Evolutionary conservation across 2,888 invertebrate genomes (phyloP).

Genomic region (Sussaba pulchella): DNA sequence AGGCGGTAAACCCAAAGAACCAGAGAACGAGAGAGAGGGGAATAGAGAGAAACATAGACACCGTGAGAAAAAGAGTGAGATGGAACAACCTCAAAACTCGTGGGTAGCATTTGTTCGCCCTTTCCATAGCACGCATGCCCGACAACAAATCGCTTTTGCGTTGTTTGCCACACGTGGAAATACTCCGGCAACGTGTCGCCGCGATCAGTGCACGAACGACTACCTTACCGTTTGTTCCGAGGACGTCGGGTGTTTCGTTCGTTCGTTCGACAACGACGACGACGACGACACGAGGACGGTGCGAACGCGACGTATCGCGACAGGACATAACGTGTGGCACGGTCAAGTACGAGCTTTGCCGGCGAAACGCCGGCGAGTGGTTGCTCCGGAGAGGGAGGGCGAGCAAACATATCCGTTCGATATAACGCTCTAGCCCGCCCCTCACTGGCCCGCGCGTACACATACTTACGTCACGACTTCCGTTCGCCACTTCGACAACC

Average conservation of each 20-base stretch:
- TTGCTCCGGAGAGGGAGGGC: neutral
- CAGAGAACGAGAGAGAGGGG: slow-evolving; percentile 8
- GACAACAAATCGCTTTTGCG: slow-evolving; percentile 69
- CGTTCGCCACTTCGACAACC: slow-evolving; percentile 24
- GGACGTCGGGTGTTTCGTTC: slow-evolving; percentile 51
- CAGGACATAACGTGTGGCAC: slow-evolving; percentile 13
- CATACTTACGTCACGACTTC: slow-evolving; percentile 33
- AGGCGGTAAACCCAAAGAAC: slow-evolving; percentile 64
- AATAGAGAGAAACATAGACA: slow-evolving; percentile 8
- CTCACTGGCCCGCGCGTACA: slow-evolving; percentile 3
- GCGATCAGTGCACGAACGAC: slow-evolving; percentile 62
- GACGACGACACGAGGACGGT: slow-evolving; percentile 30
- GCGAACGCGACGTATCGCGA: slow-evolving; percentile 30
- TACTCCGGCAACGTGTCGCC: slow-evolving; percentile 73
- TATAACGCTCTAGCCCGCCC: neutral
- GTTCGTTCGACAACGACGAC: too few species aligned
- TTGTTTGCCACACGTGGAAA: slow-evolving; percentile 68
- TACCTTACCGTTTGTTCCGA: slow-evolving; percentile 52
- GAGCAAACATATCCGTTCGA: slow-evolving; percentile 7
- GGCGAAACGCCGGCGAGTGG: slow-evolving; percentile 10
- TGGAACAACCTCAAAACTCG: slow-evolving; percentile 64
- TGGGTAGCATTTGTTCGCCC: slow-evolving; percentile 76
- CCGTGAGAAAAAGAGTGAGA: slow-evolving; percentile 31
- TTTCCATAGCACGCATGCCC: slow-evolving; percentile 69
- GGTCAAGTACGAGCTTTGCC: neutral